phyloP scores from a whole-genome alignment of 2,888 invertebrate genomes.

The Eristalis intricaria region DNA sequence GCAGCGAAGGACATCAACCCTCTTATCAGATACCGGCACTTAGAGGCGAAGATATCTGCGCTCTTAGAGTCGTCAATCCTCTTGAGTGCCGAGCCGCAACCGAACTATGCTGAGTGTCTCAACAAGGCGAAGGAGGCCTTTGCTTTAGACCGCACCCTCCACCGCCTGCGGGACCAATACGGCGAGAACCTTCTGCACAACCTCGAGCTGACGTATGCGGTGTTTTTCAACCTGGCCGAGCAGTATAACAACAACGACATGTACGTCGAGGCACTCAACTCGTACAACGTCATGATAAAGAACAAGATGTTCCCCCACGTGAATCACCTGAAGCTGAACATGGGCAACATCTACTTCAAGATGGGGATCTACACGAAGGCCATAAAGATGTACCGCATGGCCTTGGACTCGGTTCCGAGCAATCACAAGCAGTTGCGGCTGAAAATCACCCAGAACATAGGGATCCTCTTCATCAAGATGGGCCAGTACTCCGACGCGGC shows the following conservation, averaged over 20 bases:
- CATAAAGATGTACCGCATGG: slow-evolving; percentile 99
- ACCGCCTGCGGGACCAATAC: slow-evolving; percentile 95
- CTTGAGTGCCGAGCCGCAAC: slow-evolving; percentile 75
- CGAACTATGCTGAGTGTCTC: slow-evolving; percentile 82
- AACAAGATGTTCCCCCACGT: slow-evolving; percentile 97
- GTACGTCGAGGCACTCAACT: slow-evolving; percentile 97
- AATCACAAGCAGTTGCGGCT: slow-evolving; percentile 95
- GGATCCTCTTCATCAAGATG: slow-evolving; percentile 95
- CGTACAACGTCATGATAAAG: slow-evolving; percentile 95
- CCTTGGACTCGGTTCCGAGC: slow-evolving; percentile 96
- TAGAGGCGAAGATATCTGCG: slow-evolving; percentile 94
- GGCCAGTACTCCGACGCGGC: slow-evolving; percentile 98
- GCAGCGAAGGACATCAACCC: slow-evolving; percentile 86
- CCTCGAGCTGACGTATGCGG: slow-evolving; percentile 96
- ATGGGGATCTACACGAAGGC: slow-evolving; percentile 97
- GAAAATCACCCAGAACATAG: slow-evolving; percentile 98
- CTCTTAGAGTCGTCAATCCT: slow-evolving; percentile 95
- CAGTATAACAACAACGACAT: slow-evolving; percentile 97
- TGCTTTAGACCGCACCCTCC: slow-evolving; percentile 93
- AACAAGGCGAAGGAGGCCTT: slow-evolving; percentile 98
- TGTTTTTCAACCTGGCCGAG: slow-evolving; percentile 96
- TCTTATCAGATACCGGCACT: slow-evolving; percentile 93
- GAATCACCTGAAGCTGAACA: slow-evolving; percentile 96
- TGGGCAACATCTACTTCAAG: slow-evolving; percentile 98
- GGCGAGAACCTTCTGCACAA: slow-evolving; percentile 95